phyloP scores from a whole-genome alignment of 2,113 vertebrate species.

The Prionailurus viverrinus region DNA sequence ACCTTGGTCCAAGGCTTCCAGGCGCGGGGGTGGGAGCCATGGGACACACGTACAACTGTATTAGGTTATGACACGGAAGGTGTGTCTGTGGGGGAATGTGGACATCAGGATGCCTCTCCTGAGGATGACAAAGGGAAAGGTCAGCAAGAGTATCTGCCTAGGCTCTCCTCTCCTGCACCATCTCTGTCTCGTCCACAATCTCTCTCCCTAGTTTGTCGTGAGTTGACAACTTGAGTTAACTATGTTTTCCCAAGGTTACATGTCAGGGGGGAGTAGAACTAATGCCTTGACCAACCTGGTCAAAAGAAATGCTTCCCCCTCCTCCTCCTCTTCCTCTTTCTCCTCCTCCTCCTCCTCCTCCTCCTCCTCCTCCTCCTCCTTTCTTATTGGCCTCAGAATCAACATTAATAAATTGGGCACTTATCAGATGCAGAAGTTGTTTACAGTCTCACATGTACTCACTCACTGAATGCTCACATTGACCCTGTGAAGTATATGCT shows the following conservation, averaged over 20 bases:
- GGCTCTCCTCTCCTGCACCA: not conserved
- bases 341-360: not conserved
- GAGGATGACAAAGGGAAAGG: not conserved
- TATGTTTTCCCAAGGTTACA: not conserved
- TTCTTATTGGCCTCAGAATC: not conserved
- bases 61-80: not conserved
- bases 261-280: not conserved
- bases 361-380: not conserved
- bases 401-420: not conserved
- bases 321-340: not conserved
- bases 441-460: not conserved
- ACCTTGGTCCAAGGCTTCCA: not conserved
- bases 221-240: not conserved
- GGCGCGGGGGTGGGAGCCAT: not conserved
- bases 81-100: too few species aligned
- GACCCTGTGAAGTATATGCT: not conserved
- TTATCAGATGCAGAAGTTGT: not conserved
- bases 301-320: not conserved
- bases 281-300: not conserved
- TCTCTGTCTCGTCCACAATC: not conserved
- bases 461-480: not conserved
- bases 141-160: not conserved
- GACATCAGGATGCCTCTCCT: not conserved
- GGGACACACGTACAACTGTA: not conserved
- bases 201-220: not conserved